phyloP scores from a whole-genome alignment of 1,140 invertebrate species.

The Drosophila subobscura region DNA sequence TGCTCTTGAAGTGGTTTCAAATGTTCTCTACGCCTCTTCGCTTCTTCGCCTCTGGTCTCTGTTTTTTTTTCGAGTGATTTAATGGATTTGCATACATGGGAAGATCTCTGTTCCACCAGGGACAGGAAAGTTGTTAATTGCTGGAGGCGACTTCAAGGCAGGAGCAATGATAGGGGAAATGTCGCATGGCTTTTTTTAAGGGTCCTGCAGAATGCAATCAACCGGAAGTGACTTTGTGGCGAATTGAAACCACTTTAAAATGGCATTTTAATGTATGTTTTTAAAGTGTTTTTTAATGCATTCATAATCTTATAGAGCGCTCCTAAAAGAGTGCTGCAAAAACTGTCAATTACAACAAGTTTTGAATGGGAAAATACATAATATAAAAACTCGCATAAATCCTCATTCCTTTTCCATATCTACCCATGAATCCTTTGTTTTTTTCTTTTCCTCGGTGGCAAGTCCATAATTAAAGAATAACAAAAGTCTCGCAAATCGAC shows the following conservation, averaged over 20 bases:
- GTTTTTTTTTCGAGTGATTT: slow-evolving; percentile 68
- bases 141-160: slow-evolving; percentile 52
- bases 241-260: slow-evolving; percentile 7
- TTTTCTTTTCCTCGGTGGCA: slow-evolving; percentile 9
- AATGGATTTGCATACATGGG: slow-evolving; percentile 78
- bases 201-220: slow-evolving; percentile 46
- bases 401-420: neutral
- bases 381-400: too few relatives aligned
- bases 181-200: slow-evolving; percentile 35
- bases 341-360: neutral
- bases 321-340: slow-evolving; percentile 21
- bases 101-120: neutral
- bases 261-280: neutral
- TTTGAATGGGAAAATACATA: slow-evolving; percentile 4
- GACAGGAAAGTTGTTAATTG: slow-evolving; percentile 70
- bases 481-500: slow-evolving; percentile 56
- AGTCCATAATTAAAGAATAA: slow-evolving; percentile 75
- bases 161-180: slow-evolving; percentile 54
- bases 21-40: slow-evolving; percentile 43
- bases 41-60: too few relatives aligned
- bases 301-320: neutral
- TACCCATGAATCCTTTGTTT: slow-evolving; percentile 21
- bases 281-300: too few relatives aligned
- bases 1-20: slow-evolving; percentile 69
- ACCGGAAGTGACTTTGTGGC: slow-evolving; percentile 38